Evolutionary conservation across 2,113 vertebrate genomes (phyloP).

Genomic region (Tragelaphus buxtoni): DNA sequence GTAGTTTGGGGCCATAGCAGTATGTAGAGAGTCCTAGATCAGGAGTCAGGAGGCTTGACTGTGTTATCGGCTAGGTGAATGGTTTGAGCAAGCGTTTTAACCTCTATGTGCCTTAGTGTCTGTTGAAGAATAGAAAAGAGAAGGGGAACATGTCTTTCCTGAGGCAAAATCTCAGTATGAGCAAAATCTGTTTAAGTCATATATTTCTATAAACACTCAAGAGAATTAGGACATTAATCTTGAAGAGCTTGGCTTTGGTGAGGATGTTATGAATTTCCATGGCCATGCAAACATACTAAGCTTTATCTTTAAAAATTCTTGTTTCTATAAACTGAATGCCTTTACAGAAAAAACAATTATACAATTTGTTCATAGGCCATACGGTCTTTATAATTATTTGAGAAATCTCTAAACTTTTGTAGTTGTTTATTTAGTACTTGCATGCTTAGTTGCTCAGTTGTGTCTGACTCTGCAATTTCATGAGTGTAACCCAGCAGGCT

Average conservation of each 20-base stretch:
- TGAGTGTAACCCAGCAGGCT: background rate
- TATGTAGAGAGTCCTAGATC: background rate
- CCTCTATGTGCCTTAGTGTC: background rate
- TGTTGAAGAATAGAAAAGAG: background rate
- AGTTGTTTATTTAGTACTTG: background rate
- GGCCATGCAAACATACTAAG: background rate
- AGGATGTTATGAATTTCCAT: background rate
- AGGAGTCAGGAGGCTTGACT: background rate
- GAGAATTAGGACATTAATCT: background rate
- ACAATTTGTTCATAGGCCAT: background rate
- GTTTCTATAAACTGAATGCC: background rate
- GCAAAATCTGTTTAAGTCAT: background rate
- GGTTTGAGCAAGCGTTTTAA: background rate
- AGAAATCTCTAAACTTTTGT: background rate
- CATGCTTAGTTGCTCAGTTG: background rate
- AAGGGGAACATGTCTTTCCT: background rate
- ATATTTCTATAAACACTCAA: background rate
- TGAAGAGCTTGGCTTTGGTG: background rate
- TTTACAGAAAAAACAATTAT: background rate
- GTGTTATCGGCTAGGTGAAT: background rate
- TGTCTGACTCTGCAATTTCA: background rate
- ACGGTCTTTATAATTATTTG: background rate
- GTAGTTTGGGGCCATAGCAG: background rate
- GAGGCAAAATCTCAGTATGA: background rate
- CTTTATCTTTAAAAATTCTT: conserved; percentile 8